These are phyloP conservation scores for Biston betularia DNA, from an alignment of 2,888 invertebrate genomes.

Conservation along the genomic window DNA sequence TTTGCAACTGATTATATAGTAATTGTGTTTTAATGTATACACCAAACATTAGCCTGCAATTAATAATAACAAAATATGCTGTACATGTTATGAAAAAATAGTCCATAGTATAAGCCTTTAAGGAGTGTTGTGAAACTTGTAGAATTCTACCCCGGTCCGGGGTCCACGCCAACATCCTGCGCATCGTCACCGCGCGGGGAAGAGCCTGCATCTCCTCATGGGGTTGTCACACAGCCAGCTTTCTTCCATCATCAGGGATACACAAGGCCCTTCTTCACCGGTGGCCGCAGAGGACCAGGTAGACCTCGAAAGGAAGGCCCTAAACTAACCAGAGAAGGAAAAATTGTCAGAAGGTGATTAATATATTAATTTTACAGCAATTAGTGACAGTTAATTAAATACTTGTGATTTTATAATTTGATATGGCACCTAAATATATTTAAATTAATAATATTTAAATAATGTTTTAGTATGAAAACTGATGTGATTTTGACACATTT, in stretches of 20 bases:
- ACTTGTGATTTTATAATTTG: no score
- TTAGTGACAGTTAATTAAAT: no score
- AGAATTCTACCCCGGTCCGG: conserved; percentile 87
- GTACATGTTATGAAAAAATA: no score
- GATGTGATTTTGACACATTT: no score
- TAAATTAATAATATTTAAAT: no score
- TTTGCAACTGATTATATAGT: neutral
- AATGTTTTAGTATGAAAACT: no score
- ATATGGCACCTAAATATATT: no score
- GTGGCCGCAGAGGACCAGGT: conserved; percentile 91
- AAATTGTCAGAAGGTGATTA: conserved; percentile 79
- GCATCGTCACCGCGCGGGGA: conserved; percentile 88
- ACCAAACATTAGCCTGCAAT: neutral
- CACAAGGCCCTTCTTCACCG: conserved; percentile 78
- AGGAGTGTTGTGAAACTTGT: neutral
- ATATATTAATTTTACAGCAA: neutral
- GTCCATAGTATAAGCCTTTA: no score
- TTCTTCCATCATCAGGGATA: conserved; percentile 81
- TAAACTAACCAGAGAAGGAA: conserved; percentile 79
- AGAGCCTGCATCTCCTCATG: conserved; percentile 88
- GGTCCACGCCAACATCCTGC: conserved; percentile 88
- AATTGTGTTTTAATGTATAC: neutral
- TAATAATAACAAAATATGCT: no score
- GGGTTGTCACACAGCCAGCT: conserved; percentile 66
- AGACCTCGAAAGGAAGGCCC: conserved; percentile 92